Base-by-base conservation (phyloP, 2,797 vertebrate genomes). In the Ctenopoma multispine region DNA sequence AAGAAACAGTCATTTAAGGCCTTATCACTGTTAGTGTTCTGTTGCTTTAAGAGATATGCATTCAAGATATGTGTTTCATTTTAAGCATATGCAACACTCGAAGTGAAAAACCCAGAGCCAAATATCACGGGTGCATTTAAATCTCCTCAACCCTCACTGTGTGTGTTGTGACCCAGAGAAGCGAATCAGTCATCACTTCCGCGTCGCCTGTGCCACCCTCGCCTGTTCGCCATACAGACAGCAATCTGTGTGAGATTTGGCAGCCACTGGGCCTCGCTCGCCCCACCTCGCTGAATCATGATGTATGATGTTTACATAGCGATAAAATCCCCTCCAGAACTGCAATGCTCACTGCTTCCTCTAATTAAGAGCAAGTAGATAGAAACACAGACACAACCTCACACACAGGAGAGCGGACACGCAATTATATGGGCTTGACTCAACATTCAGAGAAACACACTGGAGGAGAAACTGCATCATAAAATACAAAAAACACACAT, bases 261-360 rank as follows among this genome's bases (percentile, higher is more conserved):
- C 90, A 89, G 88, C 82, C 43, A 72, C 67, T 23, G 80, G 83
- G 75, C 83, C n/a, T 27, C 1, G 54, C 61, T 85, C 17, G 38
- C 81, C 73, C 84, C 86, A 84, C 84, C 80, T 88, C 85, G 23
- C 83, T 87, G 87, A 90, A 88, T 92, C 91, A 84, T 89, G 87
- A 90, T 85, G 86, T 80, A 90, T 85, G 82, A 87, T 90, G 89
- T 92, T 92, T 92, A 88, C 80, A 79, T 71, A 86, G 85, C 69
- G 72, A 67, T 81, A 83, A 90, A 92, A 86, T 90, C 86, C 88
- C 89, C 87, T 75, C 82, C 77, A 85, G 86, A 86, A 57, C 75
- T 63, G 77, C 76, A 71, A 84, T 80, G 78, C 88, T 83, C 73
- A 12, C 73, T 84, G 86, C 87, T 89, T 82, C 79, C 68, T 43